These are phyloP conservation scores for Neoaliturus tenellus DNA, from an alignment of 2,888 invertebrate genomes.

Conservation along the genomic window DNA sequence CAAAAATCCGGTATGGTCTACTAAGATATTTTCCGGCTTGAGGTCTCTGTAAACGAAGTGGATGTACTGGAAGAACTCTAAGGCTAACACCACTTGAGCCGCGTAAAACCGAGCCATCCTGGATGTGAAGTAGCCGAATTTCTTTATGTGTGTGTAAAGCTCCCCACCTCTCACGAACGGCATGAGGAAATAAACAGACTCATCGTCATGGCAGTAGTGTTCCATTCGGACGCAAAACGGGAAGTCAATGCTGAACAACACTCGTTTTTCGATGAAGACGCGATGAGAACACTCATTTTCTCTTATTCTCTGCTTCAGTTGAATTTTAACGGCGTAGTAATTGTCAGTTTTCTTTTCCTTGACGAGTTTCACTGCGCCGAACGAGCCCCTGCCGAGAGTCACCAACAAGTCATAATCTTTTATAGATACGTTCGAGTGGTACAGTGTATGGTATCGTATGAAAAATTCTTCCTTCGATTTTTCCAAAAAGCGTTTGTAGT, in stretches of 20 bases:
- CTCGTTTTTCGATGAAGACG: slow-evolving; percentile 84
- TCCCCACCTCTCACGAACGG: slow-evolving; percentile 93
- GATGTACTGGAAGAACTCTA: slow-evolving; percentile 94
- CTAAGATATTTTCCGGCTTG: slow-evolving; percentile 94
- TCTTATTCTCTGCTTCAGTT: slow-evolving; percentile 79
- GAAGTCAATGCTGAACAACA: slow-evolving; percentile 90
- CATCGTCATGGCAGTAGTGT: slow-evolving; percentile 90
- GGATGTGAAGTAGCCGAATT: slow-evolving; percentile 77
- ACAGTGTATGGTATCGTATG: not conserved
- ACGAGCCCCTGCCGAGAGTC: slow-evolving; percentile 76
- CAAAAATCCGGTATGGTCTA: slow-evolving; percentile 86
- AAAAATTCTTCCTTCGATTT: not conserved
- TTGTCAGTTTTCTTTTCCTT: slow-evolving; percentile 73
- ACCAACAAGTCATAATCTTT: not conserved
- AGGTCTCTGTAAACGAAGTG: slow-evolving; percentile 94
- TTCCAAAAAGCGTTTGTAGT: not conserved
- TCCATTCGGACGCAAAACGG: slow-evolving; percentile 93
- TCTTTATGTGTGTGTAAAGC: slow-evolving; percentile 87
- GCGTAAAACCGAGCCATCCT: slow-evolving; percentile 85
- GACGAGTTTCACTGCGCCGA: slow-evolving; percentile 78
- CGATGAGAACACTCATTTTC: slow-evolving; percentile 81
- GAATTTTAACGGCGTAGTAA: slow-evolving; percentile 79
- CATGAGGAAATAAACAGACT: slow-evolving; percentile 89
- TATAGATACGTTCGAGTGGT: not conserved
- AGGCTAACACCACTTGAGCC: slow-evolving; percentile 92